Base-by-base conservation (phyloP, 1,140 invertebrate species). In the Drosophila burlai region DNA sequence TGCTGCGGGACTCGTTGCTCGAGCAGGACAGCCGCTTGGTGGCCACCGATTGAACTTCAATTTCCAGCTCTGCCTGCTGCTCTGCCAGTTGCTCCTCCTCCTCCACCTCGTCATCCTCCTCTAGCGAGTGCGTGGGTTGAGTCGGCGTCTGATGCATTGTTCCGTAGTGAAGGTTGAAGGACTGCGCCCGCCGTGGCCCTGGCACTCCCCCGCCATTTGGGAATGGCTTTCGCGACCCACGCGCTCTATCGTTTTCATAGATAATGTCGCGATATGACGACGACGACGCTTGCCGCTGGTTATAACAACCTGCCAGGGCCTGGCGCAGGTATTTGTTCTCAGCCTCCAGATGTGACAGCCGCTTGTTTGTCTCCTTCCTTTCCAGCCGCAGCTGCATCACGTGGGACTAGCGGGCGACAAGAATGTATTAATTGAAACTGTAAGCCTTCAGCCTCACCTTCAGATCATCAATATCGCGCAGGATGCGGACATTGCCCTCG, bases 401-500 rank as follows among this genome's bases (percentile, higher is more conserved):
- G 38, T 92, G 74, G 0, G 85, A 73, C 91, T 92, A 40, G 2
- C 8, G 21, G 50, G 31, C 2, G 18, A 40, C 3, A 57, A 24
- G 2, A 46, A 13, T 8, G 4, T 8, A 46, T 38, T 49, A 40
- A 36, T 4, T 18, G 3, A 13, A 2, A 16, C 13, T 9, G 4
- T 7, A 16, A 21, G 9, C 18, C 3, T 2, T 2, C 45, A n/a
- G n/a, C 45, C 67, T 52, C 9, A 93, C 92, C 81, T 93, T 93
- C 8, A 93, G 64, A 47, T 93, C 92, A 75, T 93, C 92, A 21
- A 93, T 89, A 45, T 93, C 92, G n/a, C 92, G 83, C 47, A 92
- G 60, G 18, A 92, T 81, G 26, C 91, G 86, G 36, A 91, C 78
- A 85, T 94, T 94, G 38, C 93, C 93, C 86, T 94, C 93, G 77